Percentiles rank a stretch among this genome's conserved stretches.
Evolutionary conservation across 2,113 vertebrate species (phyloP).

Genomic region (Gymnarchus niloticus): DNA sequence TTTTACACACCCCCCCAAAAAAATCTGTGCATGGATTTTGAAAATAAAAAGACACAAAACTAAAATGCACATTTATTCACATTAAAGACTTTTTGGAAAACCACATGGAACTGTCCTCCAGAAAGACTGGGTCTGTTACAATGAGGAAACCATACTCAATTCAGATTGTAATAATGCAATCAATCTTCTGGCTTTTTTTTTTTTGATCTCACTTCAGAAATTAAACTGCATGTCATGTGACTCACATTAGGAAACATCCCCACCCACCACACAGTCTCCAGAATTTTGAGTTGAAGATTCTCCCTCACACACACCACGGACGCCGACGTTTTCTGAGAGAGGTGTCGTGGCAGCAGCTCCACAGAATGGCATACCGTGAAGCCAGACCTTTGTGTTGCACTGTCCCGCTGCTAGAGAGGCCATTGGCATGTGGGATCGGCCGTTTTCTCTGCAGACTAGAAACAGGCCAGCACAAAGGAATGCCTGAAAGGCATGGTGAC

Average conservation of each 20-base stretch:
- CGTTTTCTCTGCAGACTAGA: neutral
- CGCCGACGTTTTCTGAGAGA: neutral
- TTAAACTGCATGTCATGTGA: no score
- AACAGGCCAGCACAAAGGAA: neutral
- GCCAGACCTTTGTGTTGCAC: neutral
- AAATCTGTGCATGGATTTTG: no score
- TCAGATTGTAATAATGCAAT: neutral
- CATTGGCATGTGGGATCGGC: slow-evolving; percentile 17
- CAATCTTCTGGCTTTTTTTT: no score
- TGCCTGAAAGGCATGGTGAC: neutral
- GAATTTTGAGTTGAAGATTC: neutral
- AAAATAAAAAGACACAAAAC: no score
- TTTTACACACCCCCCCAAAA: no score
- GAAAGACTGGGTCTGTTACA: neutral
- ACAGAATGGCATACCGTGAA: neutral
- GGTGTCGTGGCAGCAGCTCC: neutral
- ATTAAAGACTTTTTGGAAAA: no score
- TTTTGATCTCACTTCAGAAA: neutral
- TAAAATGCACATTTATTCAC: no score
- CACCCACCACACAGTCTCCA: neutral
- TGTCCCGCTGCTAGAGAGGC: neutral
- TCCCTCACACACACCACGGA: neutral
- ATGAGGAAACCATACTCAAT: neutral
- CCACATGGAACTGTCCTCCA: no score
- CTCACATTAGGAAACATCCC: neutral